These are phyloP conservation scores for Bucco capensis DNA, from an alignment of 2,113 vertebrate species.

Conservation along the genomic window DNA sequence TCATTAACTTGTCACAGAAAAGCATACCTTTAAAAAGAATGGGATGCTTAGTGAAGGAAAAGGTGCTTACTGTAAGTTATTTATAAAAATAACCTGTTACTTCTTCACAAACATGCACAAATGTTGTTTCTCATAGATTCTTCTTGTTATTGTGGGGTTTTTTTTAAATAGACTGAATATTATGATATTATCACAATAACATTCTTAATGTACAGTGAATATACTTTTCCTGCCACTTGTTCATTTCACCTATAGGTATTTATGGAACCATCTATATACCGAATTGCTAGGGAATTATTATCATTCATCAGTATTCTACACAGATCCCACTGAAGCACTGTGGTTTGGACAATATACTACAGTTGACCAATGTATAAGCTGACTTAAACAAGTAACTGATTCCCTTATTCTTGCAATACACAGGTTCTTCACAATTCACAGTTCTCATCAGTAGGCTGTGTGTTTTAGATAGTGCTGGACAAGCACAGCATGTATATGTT, in stretches of 20 bases:
- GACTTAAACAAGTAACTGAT: constrained; percentile 48
- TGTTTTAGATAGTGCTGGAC: neutral
- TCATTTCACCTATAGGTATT: constrained; percentile 14
- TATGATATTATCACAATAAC: neutral
- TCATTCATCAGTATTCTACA: constrained; percentile 53
- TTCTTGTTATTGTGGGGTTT: neutral
- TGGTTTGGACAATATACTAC: neutral
- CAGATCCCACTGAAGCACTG: neutral
- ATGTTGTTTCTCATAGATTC: neutral
- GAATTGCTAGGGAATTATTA: constrained; percentile 41
- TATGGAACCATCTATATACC: constrained; percentile 47
- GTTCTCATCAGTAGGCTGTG: neutral
- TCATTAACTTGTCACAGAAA: neutral
- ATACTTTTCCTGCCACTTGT: neutral
- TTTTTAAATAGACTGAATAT: neutral
- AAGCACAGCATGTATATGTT: neutral
- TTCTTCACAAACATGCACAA: neutral
- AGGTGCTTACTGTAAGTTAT: neutral
- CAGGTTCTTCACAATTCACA: neutral
- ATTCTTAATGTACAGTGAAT: neutral
- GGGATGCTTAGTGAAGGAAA: neutral
- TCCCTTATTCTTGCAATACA: neutral
- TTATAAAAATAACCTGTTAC: neutral
- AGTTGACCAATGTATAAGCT: constrained; percentile 39
- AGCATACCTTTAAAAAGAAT: neutral